Base-by-base conservation (phyloP, 2,797 vertebrate genomes). In the Channallabes apus region DNA sequence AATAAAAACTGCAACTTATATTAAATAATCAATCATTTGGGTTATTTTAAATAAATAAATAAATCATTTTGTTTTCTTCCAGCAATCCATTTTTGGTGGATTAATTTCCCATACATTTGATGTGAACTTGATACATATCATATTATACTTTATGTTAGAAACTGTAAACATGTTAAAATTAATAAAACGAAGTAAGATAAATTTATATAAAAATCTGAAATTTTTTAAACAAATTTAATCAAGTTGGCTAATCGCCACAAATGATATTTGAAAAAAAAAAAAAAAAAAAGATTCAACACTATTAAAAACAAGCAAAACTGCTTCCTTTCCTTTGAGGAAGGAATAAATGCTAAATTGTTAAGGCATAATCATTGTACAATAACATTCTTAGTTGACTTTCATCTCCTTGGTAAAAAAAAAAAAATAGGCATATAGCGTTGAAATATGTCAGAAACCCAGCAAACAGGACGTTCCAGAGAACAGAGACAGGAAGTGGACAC, bases 391-490 rank as follows among this genome's bases (percentile, higher is more conserved):
- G 22, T 5, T 38, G 69, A 71, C 35, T 41, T 54, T 75, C 3
- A 46, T 22, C 4, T 32, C 17, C 17, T 58, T 76, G 12, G 22
- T 29, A 27, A 73, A 46, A 35, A 38, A 14, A 73, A 15, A 4
- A 51, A 51, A 27, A 73, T 56, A 20, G 3, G 1, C 27, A 32
- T 35, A 59, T 61, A 3, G 5, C 38, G 20, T 15, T 78, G 20
- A 78, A 62, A 78, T 35, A 14, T 56, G 17, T 68, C 5, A 1
- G 17, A 35, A 15, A 12, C 5, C 5, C 8, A 83, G 71, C 59
- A 76, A 76, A 83, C 82, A 76, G 82, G 82, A 83, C 38, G 35
- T 83, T 76, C 82, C 82, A 76, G 82, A 64, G 71, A 76, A 76
- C 82, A 83, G 71, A 83, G 71, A 54, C 58, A 76, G 82, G 82